These are phyloP conservation scores for Ophion costatus DNA, from an alignment of 2,888 invertebrate genomes.

Conservation along the genomic window DNA sequence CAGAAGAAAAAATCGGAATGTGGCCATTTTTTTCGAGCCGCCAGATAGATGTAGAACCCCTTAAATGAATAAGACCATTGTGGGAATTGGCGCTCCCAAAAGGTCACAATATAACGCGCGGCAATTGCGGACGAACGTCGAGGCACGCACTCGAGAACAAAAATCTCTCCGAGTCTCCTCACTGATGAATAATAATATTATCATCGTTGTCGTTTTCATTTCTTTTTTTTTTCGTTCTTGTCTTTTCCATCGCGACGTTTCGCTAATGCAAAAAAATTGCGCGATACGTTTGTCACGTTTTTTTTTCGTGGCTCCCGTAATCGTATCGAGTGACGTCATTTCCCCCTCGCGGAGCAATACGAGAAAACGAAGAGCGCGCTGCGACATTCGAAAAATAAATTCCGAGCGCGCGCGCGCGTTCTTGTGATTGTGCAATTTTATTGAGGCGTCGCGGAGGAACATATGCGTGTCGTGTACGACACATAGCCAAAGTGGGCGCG, in stretches of 20 bases:
- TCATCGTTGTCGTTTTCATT: neutral
- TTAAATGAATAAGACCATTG: neutral
- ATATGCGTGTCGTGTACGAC: constrained; percentile 8
- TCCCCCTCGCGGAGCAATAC: neutral
- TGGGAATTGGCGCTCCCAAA: neutral
- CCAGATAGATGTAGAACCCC: too few relatives aligned
- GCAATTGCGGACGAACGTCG: neutral
- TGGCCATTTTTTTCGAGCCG: too few relatives aligned
- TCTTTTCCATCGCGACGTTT: neutral
- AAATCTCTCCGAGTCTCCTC: neutral
- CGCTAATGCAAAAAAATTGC: neutral
- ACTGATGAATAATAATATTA: neutral
- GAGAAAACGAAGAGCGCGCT: constrained; percentile 8
- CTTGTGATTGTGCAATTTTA: constrained; percentile 52
- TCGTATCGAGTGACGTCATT: constrained; percentile 44
- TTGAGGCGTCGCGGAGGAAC: neutral
- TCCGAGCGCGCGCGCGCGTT: constrained; percentile 14
- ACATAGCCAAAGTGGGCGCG: neutral
- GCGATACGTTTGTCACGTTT: neutral
- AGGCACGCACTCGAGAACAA: neutral
- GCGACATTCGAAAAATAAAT: constrained; percentile 46
- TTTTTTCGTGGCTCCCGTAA: constrained; percentile 6
- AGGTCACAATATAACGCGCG: neutral
- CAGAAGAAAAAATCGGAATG: too few relatives aligned
- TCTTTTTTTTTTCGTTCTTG: neutral